Percentiles rank a stretch among this genome's conserved stretches.
phyloP scores from a whole-genome alignment of 30 jellyfish, hydroid and myxozoan species.

The Turritopsis dohrnii region DNA sequence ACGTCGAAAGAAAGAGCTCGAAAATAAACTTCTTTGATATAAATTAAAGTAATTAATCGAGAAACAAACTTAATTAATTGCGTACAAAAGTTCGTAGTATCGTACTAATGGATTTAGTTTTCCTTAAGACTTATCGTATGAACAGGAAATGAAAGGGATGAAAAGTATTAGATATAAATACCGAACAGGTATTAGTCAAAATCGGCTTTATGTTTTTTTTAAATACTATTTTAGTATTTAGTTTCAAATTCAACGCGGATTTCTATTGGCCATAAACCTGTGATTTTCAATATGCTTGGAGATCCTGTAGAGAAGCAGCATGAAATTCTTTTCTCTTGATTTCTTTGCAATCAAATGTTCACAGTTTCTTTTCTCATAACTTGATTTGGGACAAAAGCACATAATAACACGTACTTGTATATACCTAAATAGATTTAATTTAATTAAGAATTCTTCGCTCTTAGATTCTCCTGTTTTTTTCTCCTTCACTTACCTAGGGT shows the following conservation, averaged over 20 bases:
- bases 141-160: background rate
- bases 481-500: too few species aligned
- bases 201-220: background rate
- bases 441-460: too few species aligned
- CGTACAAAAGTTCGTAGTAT: background rate
- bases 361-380: too few species aligned
- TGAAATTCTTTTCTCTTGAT: too few species aligned
- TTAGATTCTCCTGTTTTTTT: too few species aligned
- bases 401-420: too few species aligned
- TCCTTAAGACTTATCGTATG: background rate
- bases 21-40: background rate
- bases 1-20: background rate
- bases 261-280: background rate
- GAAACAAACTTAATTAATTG: background rate
- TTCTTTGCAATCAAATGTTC: too few species aligned
- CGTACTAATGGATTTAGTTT: background rate
- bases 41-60: background rate
- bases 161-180: background rate
- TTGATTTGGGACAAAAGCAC: too few species aligned
- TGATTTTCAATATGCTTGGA: too few species aligned
- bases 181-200: too few species aligned
- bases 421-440: too few species aligned
- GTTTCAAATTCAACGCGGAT: background rate
- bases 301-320: too few species aligned
- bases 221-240: background rate